Evolutionary conservation across 2,888 invertebrate genomes (phyloP).

Genomic region (Polyommatus icarus): DNA sequence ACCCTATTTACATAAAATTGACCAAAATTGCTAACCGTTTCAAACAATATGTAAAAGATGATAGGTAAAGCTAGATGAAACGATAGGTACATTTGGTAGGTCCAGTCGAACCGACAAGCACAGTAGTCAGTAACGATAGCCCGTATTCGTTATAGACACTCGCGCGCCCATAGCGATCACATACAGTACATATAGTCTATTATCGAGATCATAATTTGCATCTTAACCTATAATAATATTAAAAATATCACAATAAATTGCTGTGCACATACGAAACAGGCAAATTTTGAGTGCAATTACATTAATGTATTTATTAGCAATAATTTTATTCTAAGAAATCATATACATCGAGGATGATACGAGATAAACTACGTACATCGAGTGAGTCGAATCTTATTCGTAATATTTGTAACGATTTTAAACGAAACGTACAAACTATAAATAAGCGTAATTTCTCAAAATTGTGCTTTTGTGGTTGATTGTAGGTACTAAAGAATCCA

Average conservation of each 20-base stretch:
- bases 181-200: slow-evolving; percentile 70
- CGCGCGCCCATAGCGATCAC: slow-evolving; percentile 66
- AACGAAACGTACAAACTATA: slow-evolving; percentile 10
- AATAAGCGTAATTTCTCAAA: slow-evolving; percentile 15
- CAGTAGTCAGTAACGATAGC: slow-evolving; percentile 53
- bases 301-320: slow-evolving; percentile 66
- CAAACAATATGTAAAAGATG: slow-evolving; percentile 46
- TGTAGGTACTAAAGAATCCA: background rate
- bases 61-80: slow-evolving; percentile 42
- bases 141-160: slow-evolving; percentile 63
- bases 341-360: slow-evolving; percentile 38
- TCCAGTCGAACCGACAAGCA: slow-evolving; percentile 50
- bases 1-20: slow-evolving; percentile 71
- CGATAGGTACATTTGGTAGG: slow-evolving; percentile 44
- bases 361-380: slow-evolving; percentile 28
- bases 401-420: background rate
- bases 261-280: slow-evolving; percentile 81
- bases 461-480: slow-evolving; percentile 7
- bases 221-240: slow-evolving; percentile 77
- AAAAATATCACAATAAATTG: slow-evolving; percentile 82
- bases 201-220: slow-evolving; percentile 71
- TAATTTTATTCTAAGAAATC: slow-evolving; percentile 60
- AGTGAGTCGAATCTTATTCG: slow-evolving; percentile 33
- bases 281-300: slow-evolving; percentile 80
- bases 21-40: slow-evolving; percentile 68